Conservation (phyloP, 2,888 invertebrate species). For the Polyploca ridens region DNA sequence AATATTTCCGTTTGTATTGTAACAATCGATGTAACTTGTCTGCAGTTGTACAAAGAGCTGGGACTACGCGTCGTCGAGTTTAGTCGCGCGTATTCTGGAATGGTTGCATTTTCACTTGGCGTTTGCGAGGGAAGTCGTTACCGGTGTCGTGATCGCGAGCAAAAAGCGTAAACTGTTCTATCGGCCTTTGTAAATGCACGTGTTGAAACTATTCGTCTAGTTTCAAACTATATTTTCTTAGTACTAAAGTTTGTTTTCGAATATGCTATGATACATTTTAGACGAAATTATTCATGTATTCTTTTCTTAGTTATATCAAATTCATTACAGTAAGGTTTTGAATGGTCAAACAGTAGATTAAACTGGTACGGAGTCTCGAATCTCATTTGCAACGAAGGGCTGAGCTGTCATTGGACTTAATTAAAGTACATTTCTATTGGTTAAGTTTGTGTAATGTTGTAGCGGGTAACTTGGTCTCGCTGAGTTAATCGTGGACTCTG, state of each 20-base stretch:
- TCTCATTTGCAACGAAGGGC: slow-evolving; percentile 41
- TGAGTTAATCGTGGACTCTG: background rate
- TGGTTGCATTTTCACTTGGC: slow-evolving; percentile 59
- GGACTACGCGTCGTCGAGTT: slow-evolving; percentile 37
- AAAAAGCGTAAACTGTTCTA: slow-evolving; percentile 56
- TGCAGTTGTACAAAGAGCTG: slow-evolving; percentile 49
- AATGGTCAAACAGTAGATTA: slow-evolving; percentile 23
- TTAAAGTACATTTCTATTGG: slow-evolving; percentile 39
- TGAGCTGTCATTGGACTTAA: slow-evolving; percentile 40
- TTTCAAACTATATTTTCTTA: background rate
- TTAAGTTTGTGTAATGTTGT: slow-evolving; percentile 23
- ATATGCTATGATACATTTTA: background rate
- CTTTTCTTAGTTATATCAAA: background rate
- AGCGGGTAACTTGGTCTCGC: slow-evolving; percentile 30
- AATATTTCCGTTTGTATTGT: slow-evolving; percentile 71
- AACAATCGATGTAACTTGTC: slow-evolving; percentile 65
- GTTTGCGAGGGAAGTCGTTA: slow-evolving; percentile 72
- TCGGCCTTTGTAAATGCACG: slow-evolving; percentile 57
- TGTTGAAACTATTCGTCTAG: slow-evolving; percentile 30
- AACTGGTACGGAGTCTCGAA: slow-evolving; percentile 25
- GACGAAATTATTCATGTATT: too few relatives aligned
- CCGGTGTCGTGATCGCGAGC: slow-evolving; percentile 57
- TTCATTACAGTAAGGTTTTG: background rate
- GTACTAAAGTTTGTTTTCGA: background rate
- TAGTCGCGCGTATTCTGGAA: slow-evolving; percentile 60